A percentile compares a stretch with the other conserved stretches of the same genome.
phyloP scores from a whole-genome alignment of 2,888 invertebrate species.

The Dryadula phaetusa region DNA sequence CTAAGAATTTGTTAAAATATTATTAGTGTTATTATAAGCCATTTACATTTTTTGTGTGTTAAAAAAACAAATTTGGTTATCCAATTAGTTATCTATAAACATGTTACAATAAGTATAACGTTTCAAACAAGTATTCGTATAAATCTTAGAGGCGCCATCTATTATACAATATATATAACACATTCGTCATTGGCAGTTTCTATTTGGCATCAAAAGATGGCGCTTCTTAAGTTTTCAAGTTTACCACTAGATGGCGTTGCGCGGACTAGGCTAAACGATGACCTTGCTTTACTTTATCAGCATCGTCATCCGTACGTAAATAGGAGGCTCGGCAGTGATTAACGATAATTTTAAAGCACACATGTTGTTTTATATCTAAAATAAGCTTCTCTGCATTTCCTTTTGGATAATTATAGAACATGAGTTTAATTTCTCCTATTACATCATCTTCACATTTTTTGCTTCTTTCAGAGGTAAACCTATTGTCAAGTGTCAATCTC shows the following conservation, averaged over 20 bases:
- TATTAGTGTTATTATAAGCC: too few relatives aligned
- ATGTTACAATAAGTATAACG: too few relatives aligned
- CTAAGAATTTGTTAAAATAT: too few relatives aligned
- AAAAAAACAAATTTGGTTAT: not conserved
- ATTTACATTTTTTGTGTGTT: not conserved
- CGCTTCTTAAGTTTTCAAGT: not conserved
- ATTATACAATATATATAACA: not conserved
- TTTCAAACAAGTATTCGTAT: too few relatives aligned
- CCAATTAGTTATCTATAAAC: not conserved
- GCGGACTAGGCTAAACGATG: not conserved
- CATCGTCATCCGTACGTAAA: slow-evolving; percentile 38
- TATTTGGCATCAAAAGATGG: not conserved
- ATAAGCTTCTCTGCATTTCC: slow-evolving; percentile 3
- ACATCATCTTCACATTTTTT: not conserved
- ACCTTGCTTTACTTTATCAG: slow-evolving; percentile 40
- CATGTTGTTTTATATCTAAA: slow-evolving; percentile 27
- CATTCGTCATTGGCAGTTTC: not conserved
- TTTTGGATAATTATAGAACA: not conserved
- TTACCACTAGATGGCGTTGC: slow-evolving; percentile 28
- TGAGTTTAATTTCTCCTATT: not conserved
- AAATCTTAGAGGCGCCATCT: slow-evolving; percentile 24
- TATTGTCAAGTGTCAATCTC: too few relatives aligned
- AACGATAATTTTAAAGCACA: slow-evolving; percentile 22
- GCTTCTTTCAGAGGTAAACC: too few relatives aligned
- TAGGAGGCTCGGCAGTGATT: slow-evolving; percentile 43